Base-by-base conservation (phyloP, 2,888 invertebrate species). In the Eupelmus urozonus region DNA sequence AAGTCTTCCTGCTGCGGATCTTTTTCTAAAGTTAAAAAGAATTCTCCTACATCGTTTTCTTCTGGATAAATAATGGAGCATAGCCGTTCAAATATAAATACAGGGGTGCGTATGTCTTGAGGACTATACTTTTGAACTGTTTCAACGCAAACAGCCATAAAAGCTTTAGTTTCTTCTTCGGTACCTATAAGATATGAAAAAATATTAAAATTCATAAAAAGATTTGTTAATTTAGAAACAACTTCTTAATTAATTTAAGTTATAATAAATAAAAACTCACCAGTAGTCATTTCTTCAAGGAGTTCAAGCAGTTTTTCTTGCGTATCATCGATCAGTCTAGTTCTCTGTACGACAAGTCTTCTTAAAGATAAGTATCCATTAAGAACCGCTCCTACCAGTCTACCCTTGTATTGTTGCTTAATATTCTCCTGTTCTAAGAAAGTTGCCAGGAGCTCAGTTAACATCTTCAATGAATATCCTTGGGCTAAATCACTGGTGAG, bases 1-100 rank as follows among this genome's bases (percentile, higher is more conserved):
- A 98, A 99, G 91, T 99, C 99, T 90, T 99, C 99, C 87, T 99
- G 99, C 85, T 98, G 98, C 0, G 98, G 96, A 91, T 99, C 99
- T 88, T 99, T 99, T 88, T 99, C 99, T 4, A 99, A 91, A 0
- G 97, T 96, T 79, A 99, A 93, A 92, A 97, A 97, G 91, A 99
- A 99, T 90, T 99, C 98, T 0, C 97, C 97, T 2, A 97, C 95
- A 87, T 98, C 98, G 87, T 98, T 98, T 90, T 98, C 98, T 88
- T 98, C 98, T 0, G 98, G 98, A 88, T 97, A 97, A 83, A 99
- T 98, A 81, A 98, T 97, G 23, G 98, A 98, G 88, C 98, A 98
- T 1, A 99, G 93, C 53, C 98, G 92, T 90, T 99, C 99, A 89
- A 98, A 99, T 81, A 99, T 97, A 88, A 99, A 99, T 2, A 98